Base-by-base conservation (phyloP, 2,888 invertebrate species). In the Xanthorhoe designata region DNA sequence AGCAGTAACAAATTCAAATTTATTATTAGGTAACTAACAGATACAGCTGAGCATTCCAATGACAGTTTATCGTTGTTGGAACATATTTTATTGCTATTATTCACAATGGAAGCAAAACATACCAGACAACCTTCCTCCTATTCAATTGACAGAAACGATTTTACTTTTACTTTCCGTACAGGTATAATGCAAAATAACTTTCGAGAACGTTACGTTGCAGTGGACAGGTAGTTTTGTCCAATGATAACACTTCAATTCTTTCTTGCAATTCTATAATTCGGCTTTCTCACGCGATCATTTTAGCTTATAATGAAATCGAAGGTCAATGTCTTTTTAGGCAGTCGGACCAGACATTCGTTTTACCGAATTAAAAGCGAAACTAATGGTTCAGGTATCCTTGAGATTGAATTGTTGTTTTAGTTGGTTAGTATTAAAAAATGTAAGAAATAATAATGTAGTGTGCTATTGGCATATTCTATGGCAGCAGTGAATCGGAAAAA, bases 291-390 rank as follows among this genome's bases (percentile, higher is more conserved):
- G 76, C 72, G 53, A 76, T 76, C 73, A 65, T 75, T 76, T 72
- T 67, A 66, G 74, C 73, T 72, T 70, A 64, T 51, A 56, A 45
- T 56, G 19, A 75, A 76, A 74, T 71, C 66, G 77, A 86, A 85
- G 86, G 85, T 82, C 84, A 85, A 79, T 82, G 81, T 78, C 77
- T 77, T 70, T 77, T 76, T 72, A 47, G 29, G 17, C 32, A 19
- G 53, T 45, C 32, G 29, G 19, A 24, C 35, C 67, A 61, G 68
- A 76, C 73, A 74, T 70, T 71, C 72, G 71, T 77, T 72, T 73
- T 64, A 76, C 71, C 35, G 10, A 68, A 68, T 71, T 70, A 77
- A 78, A 73, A 75, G 74, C 71, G 74, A 76, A 78, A 76, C 71
- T 66, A 75, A 77, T 70, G 38, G 38, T 29, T 54, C 50, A 38